These are phyloP conservation scores for Epinephelus cyanopodus DNA, from an alignment of 2,113 vertebrate genomes.

Conservation along the genomic window DNA sequence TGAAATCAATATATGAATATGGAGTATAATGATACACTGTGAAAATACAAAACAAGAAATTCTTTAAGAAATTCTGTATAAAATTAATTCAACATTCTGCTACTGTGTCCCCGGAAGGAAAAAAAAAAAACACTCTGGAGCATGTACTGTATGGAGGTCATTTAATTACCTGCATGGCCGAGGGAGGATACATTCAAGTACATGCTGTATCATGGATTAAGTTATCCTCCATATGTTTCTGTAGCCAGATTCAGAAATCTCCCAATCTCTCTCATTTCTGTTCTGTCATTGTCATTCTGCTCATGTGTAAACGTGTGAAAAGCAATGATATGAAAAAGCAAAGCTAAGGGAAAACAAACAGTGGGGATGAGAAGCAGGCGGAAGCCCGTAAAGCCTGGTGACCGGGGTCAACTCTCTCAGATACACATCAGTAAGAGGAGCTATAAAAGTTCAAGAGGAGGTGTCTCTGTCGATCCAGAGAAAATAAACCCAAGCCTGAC, in stretches of 20 bases:
- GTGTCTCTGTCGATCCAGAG: slow-evolving; percentile 82
- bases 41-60: not conserved
- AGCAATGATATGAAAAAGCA: slow-evolving; percentile 65
- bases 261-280: slow-evolving; percentile 19
- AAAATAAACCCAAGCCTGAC: slow-evolving; percentile 81
- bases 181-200: not conserved
- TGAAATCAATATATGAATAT: slow-evolving; percentile 7
- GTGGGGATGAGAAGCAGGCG: slow-evolving; percentile 76
- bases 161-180: slow-evolving; percentile 4
- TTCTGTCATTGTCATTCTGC: slow-evolving; percentile 63
- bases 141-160: not conserved
- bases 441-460: slow-evolving; percentile 85
- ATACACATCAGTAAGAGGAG: slow-evolving; percentile 83
- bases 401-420: slow-evolving; percentile 82
- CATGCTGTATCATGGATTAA: not conserved
- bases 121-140: not conserved
- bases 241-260: slow-evolving; percentile 27
- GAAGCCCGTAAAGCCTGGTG: slow-evolving; percentile 82
- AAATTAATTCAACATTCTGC: not conserved
- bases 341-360: slow-evolving; percentile 78
- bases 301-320: slow-evolving; percentile 73
- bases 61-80: not conserved
- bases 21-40: not conserved
- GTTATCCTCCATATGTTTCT: not conserved
- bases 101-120: not conserved